Base-by-base conservation (phyloP, 92 coral and sea anemone species). In the Heliopora coerulea region DNA sequence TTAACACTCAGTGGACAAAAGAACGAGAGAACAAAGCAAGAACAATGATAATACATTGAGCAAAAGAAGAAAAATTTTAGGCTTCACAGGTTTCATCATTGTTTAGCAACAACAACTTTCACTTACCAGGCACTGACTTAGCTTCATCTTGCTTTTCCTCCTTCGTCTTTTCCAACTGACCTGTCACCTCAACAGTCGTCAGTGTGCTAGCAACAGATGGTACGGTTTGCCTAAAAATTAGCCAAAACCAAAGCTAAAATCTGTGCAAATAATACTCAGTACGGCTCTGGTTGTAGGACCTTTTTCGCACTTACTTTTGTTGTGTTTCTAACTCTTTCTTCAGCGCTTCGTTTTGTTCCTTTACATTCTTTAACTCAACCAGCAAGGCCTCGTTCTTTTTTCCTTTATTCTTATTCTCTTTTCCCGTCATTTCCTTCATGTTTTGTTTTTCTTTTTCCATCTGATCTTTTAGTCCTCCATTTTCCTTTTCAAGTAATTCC, bases 401-500 rank as follows among this genome's bases (percentile, higher is more conserved):
- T 17, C 86, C 79, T 24, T 74, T 72, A 78, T 85, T 86, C 66
- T 89, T 90, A 63, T 82, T 90, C 49, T 78, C 35, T 0, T 44
- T 66, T 49, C 56, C 87, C 25, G 73, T 83, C 19, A 60, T 74
- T 49, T 73, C 80, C 21, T 91, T 86, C 70, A 50, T 79, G 32
- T 86, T 88, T 41, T 81, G 77, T 13, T 74, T 54, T 49, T 73
- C 79, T 39, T 60, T 86, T 66, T 82, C 83, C 59, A 78, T 75
- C 21, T 17, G 75, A 49, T 84, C 91, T n/a, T 80, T 74, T 12
- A 74, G 68, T 54, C 86, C 97, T 18, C 62, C 81, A 44, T 88
- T 91, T 59, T 88, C 97, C 48, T 86, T 91, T 44, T 86, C 82
- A 61, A 84, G 63, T 30, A 46, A 62, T 52, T 90, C 95, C 48